Evolutionary conservation across 2,888 invertebrate genomes (phyloP).

Genomic region (Apoda limacodes): DNA sequence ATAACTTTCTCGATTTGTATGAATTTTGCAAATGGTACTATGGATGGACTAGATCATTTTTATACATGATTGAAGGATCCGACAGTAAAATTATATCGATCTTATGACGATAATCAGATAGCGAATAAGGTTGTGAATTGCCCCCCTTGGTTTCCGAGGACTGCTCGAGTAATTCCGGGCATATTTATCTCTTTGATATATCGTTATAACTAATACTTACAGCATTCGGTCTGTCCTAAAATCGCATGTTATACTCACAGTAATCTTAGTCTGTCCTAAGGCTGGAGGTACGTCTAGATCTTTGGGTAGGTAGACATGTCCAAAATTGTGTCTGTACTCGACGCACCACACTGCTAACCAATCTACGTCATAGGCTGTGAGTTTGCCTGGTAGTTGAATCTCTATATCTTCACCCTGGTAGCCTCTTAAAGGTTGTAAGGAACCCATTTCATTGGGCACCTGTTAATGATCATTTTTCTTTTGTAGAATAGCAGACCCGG

Average conservation of each 20-base stretch:
- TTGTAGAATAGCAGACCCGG: no score
- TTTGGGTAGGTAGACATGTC: slow-evolving; percentile 88
- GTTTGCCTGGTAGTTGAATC: slow-evolving; percentile 84
- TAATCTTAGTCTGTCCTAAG: slow-evolving; percentile 89
- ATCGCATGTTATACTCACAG: slow-evolving; percentile 80
- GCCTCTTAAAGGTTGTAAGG: slow-evolving; percentile 81
- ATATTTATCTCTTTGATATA: no score
- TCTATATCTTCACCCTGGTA: slow-evolving; percentile 94
- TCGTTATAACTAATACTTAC: no score
- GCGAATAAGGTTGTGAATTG: slow-evolving; percentile 2
- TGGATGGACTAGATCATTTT: no score
- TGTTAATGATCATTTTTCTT: no score
- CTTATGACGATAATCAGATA: no score
- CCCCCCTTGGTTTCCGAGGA: slow-evolving; percentile 9
- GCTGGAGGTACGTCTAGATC: slow-evolving; percentile 92
- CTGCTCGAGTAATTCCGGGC: no score
- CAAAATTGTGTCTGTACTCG: slow-evolving; percentile 90
- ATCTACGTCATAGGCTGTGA: slow-evolving; percentile 91
- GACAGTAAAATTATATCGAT: no score
- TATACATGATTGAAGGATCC: no score
- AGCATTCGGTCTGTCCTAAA: no score
- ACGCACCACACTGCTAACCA: slow-evolving; percentile 95
- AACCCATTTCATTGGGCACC: slow-evolving; percentile 91
- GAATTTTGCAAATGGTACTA: no score
- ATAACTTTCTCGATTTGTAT: no score